Base-by-base conservation (phyloP, 1,140 invertebrate genomes). In the Camponotus vicinus region DNA sequence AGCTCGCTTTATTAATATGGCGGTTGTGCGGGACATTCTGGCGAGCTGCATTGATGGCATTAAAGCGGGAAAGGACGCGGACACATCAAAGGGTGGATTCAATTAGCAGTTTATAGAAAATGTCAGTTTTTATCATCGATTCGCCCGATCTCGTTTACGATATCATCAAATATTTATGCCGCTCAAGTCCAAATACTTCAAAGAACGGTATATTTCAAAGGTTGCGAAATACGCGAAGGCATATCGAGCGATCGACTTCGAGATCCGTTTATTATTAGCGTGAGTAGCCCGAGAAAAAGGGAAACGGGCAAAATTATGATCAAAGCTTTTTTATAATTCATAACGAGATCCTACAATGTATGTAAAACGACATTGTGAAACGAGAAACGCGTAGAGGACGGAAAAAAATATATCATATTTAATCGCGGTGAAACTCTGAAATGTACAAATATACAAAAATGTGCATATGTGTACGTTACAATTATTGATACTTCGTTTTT, bases 131-230 rank as follows among this genome's bases (percentile, higher is more conserved):
- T 79, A 67, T 69, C 61, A 45, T 80, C 61, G 37, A 40, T 69
- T 67, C 27, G 37, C 55, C 18, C 59, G 70, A 61, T 73, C 86
- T 78, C 87, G 88, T 84, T 77, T 75, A 84, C 78, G 69, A 61
- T 89, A 78, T 86, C 78, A 89, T 89, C 75, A 83, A 89, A 89
- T 89, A 87, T 89, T 89, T 89, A 89, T 86, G 80, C 42, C 40
- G 57, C 34, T 61, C 1, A 32, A 15, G 55, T 57, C 55, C n/a
- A 52, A 82, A 63, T 86, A 73, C 64, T 63, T 89, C 87, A 89
- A 89, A 89, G 88, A 85, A 61, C 21, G 11, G n/a, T 18, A 6
- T 4, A 34, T 34, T 80, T 59, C 80, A 89, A 86, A 76, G 88
- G 49, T 37, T 61, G 49, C 69, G 88, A 78, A 71, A 83, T 82